Base-by-base conservation (phyloP, 1,140 invertebrate genomes). In the Drosophila subobscura region DNA sequence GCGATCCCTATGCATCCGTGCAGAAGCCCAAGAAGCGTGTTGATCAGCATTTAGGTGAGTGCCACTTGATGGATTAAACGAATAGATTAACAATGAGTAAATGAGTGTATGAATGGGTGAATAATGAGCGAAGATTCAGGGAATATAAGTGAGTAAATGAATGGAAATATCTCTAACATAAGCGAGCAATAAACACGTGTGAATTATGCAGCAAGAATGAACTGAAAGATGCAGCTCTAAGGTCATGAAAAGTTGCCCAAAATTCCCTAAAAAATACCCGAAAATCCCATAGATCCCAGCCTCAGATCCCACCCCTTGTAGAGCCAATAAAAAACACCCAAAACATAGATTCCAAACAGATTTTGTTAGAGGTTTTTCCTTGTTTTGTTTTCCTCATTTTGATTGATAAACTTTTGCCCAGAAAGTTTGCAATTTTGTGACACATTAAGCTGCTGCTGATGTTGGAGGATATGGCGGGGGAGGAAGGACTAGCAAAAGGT, bases 1-100 rank as follows among this genome's bases (percentile, higher is more conserved):
- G 95, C 54, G 96, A 97, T 92, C 95, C 96, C 20, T 97, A 97
- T 92, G 96, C 96, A 50, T 95, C 95, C 49, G 96, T 97, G 57
- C 96, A 96, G 90, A 97, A 97, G 92, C 95, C 96, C 55, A 96
- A 96, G 92, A 97, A 97, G 92, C 93, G 95, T 52, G 93, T 95
- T 90, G 95, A 96, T 84, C 95, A 95, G 91, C 95, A 96, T 92
- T 95, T 96, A 89, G 96, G 96, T 96, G 77, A 94, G 94, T 1
- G 23, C 1, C 1, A 27, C 3, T 22, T 16, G 1, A 23, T 14
- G 40, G 16, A 58, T 22, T 25, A 20, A 20, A 20, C 25, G 5
- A 37, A 50, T n/a, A 10, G 3, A 51, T 40, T 2, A 5, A 45
- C 14, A 22, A 20, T 12, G 3, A 22, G 10, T 37, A 3, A 37